Evolutionary conservation across 1,140 invertebrate genomes (phyloP).

Genomic region (Belonocnema kinseyi): DNA sequence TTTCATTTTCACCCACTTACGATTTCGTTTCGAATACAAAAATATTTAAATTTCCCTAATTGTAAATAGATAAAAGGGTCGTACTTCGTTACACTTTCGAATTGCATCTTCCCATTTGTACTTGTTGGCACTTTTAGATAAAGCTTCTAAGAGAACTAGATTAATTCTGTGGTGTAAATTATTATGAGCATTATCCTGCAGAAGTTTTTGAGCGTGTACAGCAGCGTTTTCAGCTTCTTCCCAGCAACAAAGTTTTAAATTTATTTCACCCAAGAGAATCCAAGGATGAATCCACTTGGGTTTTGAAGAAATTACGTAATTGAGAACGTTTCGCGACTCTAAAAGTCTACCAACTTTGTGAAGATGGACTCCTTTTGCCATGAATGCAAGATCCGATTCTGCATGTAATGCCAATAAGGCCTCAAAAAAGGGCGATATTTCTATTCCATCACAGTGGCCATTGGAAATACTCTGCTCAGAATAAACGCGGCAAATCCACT

Average conservation of each 20-base stretch:
- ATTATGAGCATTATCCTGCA: slow-evolving; percentile 52
- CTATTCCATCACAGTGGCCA: slow-evolving; percentile 63
- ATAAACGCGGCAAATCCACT: slow-evolving; percentile 80
- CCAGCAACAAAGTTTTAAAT: slow-evolving; percentile 78
- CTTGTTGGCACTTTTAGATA: slow-evolving; percentile 70
- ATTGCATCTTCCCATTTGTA: slow-evolving; percentile 76
- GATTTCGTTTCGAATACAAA: no score
- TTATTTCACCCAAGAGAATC: slow-evolving; percentile 74
- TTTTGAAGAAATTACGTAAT: slow-evolving; percentile 61
- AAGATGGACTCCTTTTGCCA: slow-evolving; percentile 79
- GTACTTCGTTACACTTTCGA: slow-evolving; percentile 66
- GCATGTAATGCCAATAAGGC: slow-evolving; percentile 73
- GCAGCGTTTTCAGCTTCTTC: slow-evolving; percentile 76
- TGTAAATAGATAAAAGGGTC: slow-evolving; percentile 32
- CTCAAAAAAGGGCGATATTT: slow-evolving; percentile 74
- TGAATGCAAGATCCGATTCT: slow-evolving; percentile 77
- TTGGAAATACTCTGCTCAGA: slow-evolving; percentile 72
- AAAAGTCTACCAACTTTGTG: slow-evolving; percentile 75
- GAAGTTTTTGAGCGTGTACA: slow-evolving; percentile 66
- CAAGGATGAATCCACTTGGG: slow-evolving; percentile 69
- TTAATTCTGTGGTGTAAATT: slow-evolving; percentile 56
- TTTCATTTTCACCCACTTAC: no score
- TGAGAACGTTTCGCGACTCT: slow-evolving; percentile 76
- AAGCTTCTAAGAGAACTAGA: slow-evolving; percentile 63
- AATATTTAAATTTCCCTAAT: no score